Evolutionary conservation across 2,888 invertebrate genomes (phyloP).

Genomic region (Serrognathus titanus): DNA sequence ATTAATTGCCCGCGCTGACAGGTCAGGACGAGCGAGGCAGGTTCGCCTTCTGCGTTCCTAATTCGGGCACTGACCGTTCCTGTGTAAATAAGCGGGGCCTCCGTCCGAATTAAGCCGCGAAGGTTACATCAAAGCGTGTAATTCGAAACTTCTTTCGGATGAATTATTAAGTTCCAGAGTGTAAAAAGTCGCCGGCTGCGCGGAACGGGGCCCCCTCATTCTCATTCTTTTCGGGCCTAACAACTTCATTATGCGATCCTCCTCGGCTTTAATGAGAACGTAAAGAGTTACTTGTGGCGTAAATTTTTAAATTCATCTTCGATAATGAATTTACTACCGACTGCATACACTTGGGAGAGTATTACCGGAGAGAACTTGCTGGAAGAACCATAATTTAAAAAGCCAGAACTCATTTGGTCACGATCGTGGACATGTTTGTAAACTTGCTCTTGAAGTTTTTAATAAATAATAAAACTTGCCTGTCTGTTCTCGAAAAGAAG

Average conservation of each 20-base stretch:
- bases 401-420: no score
- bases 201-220: no score
- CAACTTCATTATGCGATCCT: neutral
- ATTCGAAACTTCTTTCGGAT: neutral
- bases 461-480: no score
- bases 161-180: neutral
- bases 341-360: neutral
- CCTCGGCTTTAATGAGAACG: neutral
- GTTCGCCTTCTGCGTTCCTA: neutral
- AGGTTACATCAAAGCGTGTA: neutral
- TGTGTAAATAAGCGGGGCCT: neutral
- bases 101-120: neutral
- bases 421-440: no score
- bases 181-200: no score
- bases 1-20: slow-evolving; percentile 9
- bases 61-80: neutral
- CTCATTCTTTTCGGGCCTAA: neutral
- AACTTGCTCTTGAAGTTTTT: no score
- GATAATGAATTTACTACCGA: neutral
- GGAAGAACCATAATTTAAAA: no score
- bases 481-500: no score
- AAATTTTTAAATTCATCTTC: neutral
- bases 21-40: neutral
- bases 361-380: no score
- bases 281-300: neutral